Evolutionary conservation across 2,113 vertebrate species (phyloP).

Genomic region (Pardalotus punctatus): DNA sequence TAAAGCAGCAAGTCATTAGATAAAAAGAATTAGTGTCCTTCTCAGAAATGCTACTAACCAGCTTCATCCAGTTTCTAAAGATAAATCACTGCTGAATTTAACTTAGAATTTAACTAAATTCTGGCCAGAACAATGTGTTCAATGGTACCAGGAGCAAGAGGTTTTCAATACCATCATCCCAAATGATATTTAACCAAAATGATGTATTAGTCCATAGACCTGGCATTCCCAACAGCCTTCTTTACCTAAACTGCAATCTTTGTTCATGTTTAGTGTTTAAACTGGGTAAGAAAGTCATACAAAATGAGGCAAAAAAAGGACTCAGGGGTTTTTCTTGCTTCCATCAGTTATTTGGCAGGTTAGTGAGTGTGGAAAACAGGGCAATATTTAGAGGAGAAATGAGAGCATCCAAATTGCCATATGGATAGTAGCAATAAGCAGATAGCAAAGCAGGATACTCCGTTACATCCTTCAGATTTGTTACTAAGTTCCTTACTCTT

Average conservation of each 20-base stretch:
- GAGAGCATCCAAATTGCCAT: not conserved
- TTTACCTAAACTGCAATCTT: not conserved
- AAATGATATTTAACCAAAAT: not conserved
- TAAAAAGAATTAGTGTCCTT: not conserved
- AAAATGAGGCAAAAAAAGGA: not conserved
- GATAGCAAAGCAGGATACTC: not conserved
- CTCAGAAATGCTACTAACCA: not conserved
- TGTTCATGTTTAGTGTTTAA: not conserved
- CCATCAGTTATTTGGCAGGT: not conserved
- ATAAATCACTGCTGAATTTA: not conserved
- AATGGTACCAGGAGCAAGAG: not conserved
- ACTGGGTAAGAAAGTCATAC: not conserved
- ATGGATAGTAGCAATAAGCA: not conserved
- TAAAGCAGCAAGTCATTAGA: not conserved
- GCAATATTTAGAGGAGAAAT: not conserved
- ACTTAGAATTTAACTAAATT: not conserved
- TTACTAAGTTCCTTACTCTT: not conserved
- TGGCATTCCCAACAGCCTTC: not conserved
- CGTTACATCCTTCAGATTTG: not conserved
- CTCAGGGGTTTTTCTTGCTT: not conserved
- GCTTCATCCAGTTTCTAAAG: not conserved
- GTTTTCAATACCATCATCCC: not conserved
- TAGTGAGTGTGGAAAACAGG: not conserved
- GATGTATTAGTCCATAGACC: not conserved
- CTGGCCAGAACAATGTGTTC: not conserved